Percentiles rank a stretch among this genome's conserved stretches.
Conservation (phyloP, 2,113 vertebrate species). For the Rhynchopsitta pachyrhyncha region DNA sequence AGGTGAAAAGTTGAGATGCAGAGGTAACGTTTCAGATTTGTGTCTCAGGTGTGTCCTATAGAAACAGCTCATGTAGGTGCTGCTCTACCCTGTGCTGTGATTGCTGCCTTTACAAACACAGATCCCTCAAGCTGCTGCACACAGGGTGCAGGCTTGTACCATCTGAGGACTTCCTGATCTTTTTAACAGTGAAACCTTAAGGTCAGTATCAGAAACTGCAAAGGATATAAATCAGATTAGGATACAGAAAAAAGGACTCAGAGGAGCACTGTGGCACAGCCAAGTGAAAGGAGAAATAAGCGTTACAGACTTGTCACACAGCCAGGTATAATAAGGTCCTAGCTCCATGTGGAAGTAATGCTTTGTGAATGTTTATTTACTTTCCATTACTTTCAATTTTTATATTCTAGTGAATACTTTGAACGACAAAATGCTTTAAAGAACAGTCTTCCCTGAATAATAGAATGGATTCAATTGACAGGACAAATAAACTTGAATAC, state of each 20-base stretch:
- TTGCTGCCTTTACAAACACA: not conserved
- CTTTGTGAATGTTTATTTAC: constrained; percentile 45
- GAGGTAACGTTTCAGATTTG: not conserved
- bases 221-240: not conserved
- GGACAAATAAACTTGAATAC: constrained; percentile 44
- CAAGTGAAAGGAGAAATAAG: not conserved
- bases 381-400: constrained; percentile 37
- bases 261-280: not conserved
- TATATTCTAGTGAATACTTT: constrained; percentile 15
- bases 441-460: not conserved
- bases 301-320: constrained; percentile 15
- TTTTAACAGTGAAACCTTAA: not conserved
- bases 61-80: not conserved
- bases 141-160: not conserved
- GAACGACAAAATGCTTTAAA: constrained; percentile 31
- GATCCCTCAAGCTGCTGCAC: not conserved
- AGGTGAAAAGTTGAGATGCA: not conserved
- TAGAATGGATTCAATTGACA: constrained; percentile 30
- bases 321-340: constrained; percentile 40
- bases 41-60: not conserved
- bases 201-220: not conserved
- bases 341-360: constrained; percentile 31
- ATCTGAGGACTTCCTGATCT: not conserved
- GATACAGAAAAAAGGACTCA: not conserved
- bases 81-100: not conserved